Conservation (phyloP, 2,888 invertebrate species). For the Horisme vitalbata region DNA sequence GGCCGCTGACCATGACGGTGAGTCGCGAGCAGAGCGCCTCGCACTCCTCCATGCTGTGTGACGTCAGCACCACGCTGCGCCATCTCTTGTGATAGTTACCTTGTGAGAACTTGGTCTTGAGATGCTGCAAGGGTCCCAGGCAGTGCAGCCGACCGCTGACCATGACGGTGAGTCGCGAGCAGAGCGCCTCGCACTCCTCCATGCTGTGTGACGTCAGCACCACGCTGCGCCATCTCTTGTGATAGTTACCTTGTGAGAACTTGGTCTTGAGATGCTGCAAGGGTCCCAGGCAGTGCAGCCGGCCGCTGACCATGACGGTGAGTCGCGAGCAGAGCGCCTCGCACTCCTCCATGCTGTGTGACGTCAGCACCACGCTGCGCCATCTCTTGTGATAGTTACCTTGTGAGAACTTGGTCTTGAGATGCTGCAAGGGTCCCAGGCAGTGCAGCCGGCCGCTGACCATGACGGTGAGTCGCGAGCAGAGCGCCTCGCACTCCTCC, state of each 20-base stretch:
- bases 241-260: conserved; percentile 75
- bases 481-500: conserved; percentile 93
- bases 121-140: no score
- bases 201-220: no score
- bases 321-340: conserved; percentile 88
- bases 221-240: not conserved
- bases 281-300: conserved; percentile 85
- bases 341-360: conserved; percentile 86
- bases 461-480: conserved; percentile 91
- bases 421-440: conserved; percentile 87
- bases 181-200: no score
- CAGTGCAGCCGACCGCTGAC: no score
- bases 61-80: no score
- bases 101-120: no score
- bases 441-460: conserved; percentile 88
- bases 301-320: conserved; percentile 88
- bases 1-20: no score
- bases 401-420: conserved; percentile 81
- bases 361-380: conserved; percentile 6
- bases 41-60: no score
- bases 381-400: conserved; percentile 64
- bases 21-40: no score
- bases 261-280: conserved; percentile 78
- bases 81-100: no score
- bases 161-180: no score